Conservation (phyloP, 2,888 invertebrate species). For the Xestia c-nigrum region DNA sequence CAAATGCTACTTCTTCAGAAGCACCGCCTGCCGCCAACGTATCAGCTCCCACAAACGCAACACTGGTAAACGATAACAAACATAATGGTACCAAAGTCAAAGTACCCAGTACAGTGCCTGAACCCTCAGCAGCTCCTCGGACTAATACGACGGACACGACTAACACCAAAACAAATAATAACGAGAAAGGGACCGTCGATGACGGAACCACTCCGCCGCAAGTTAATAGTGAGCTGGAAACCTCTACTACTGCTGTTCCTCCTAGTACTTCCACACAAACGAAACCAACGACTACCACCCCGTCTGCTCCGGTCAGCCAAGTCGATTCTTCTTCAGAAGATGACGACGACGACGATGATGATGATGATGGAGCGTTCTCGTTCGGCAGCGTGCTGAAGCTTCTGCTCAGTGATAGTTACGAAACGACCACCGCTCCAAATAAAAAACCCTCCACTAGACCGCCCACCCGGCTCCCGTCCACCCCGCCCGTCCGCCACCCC, state of each 20-base stretch:
- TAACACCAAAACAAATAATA: conserved; percentile 7
- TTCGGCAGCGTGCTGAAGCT: conserved; percentile 92
- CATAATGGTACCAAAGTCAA: conserved; percentile 35
- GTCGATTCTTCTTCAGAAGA: conserved; percentile 77
- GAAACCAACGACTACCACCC: conserved; percentile 26
- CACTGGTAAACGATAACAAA: conserved; percentile 61
- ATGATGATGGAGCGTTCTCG: conserved; percentile 90
- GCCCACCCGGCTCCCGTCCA: conserved; percentile 60
- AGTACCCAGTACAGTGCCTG: conserved; percentile 4
- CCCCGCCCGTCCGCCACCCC: conserved; percentile 31
- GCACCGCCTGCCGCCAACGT: not conserved
- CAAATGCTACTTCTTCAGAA: conserved; percentile 66
- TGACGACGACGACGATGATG: conserved; percentile 83
- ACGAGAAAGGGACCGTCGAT: not conserved
- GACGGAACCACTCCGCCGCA: conserved; percentile 20
- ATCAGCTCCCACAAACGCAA: conserved; percentile 44
- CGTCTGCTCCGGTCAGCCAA: conserved; percentile 71
- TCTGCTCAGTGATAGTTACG: conserved; percentile 89
- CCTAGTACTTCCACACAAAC: conserved; percentile 56
- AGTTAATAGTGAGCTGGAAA: conserved; percentile 47
- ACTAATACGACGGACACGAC: conserved; percentile 1
- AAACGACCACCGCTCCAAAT: conserved; percentile 74
- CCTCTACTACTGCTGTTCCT: conserved; percentile 48
- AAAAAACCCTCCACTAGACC: conserved; percentile 43
- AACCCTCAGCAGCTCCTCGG: not conserved